phyloP scores from a whole-genome alignment of 2,113 vertebrate species.

The Oophaga pumilio region DNA sequence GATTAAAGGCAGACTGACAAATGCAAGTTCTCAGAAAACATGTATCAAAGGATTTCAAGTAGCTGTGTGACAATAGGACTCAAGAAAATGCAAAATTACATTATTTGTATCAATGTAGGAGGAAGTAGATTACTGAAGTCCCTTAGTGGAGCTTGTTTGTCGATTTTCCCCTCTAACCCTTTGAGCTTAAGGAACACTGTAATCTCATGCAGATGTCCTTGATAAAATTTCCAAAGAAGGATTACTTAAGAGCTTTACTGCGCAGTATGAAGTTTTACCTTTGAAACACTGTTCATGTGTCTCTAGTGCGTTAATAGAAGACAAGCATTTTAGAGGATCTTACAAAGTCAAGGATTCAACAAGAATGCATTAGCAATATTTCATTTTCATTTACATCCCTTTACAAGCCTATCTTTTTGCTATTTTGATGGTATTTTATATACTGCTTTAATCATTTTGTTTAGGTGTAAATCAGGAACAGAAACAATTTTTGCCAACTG shows the following conservation, averaged over 20 bases:
- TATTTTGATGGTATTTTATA: neutral
- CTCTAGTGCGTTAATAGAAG: constrained; percentile 1
- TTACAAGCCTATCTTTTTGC: neutral
- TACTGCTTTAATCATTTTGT: neutral
- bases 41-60: constrained; percentile 38
- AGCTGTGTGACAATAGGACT: constrained; percentile 25
- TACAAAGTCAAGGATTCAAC: neutral
- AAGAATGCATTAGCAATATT: neutral
- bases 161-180: constrained; percentile 15
- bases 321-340: constrained; percentile 8
- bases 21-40: constrained; percentile 42
- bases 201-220: constrained; percentile 48
- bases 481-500: too few relatives aligned
- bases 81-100: constrained; percentile 34
- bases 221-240: constrained; percentile 38
- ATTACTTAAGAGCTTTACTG: constrained; percentile 34
- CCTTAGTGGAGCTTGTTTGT: constrained; percentile 12
- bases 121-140: constrained; percentile 39
- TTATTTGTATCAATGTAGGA: constrained; percentile 27
- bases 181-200: constrained; percentile 18
- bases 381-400: neutral
- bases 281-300: constrained; percentile 20
- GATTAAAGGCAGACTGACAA: constrained; percentile 44
- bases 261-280: constrained; percentile 29
- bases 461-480: neutral